Percentiles rank a stretch among this genome's conserved stretches.
phyloP scores from a whole-genome alignment of 2,888 invertebrate genomes.

The Nemapogon koenigi region DNA sequence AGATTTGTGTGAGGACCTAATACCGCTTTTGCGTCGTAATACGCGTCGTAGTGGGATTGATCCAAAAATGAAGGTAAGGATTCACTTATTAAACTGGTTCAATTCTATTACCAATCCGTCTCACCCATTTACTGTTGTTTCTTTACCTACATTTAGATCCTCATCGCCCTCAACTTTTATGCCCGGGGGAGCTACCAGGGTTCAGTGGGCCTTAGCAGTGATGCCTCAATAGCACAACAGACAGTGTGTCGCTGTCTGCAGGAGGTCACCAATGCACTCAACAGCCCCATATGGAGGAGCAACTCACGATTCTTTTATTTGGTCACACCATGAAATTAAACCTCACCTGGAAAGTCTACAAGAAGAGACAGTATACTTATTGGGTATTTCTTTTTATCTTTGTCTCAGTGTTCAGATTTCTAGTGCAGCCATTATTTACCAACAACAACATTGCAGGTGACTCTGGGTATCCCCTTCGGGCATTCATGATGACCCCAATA shows the following conservation, averaged over 20 bases:
- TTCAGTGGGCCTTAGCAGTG: conserved; percentile 1
- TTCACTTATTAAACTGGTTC: no score
- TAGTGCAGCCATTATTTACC: no score
- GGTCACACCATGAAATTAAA: background rate
- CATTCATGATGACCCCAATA: background rate
- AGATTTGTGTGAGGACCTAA: no score
- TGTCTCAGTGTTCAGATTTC: no score
- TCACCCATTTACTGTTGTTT: no score
- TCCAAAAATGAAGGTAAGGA: no score
- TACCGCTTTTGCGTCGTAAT: no score
- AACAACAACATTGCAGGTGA: background rate
- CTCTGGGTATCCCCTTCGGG: background rate
- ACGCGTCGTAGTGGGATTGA: no score
- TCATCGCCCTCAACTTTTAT: conserved; percentile 5
- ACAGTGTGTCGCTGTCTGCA: conserved; percentile 5
- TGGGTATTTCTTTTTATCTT: background rate
- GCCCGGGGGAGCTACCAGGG: conserved; percentile 7
- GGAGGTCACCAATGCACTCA: conserved; percentile 5
- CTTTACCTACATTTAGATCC: no score
- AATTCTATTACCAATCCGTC: no score
- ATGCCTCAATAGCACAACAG: conserved; percentile 5
- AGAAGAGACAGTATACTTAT: background rate
- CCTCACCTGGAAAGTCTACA: background rate
- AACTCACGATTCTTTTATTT: background rate
- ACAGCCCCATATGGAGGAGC: background rate